Evolutionary conservation across 1,140 invertebrate genomes (phyloP).

Genomic region (Pinna nobilis): DNA sequence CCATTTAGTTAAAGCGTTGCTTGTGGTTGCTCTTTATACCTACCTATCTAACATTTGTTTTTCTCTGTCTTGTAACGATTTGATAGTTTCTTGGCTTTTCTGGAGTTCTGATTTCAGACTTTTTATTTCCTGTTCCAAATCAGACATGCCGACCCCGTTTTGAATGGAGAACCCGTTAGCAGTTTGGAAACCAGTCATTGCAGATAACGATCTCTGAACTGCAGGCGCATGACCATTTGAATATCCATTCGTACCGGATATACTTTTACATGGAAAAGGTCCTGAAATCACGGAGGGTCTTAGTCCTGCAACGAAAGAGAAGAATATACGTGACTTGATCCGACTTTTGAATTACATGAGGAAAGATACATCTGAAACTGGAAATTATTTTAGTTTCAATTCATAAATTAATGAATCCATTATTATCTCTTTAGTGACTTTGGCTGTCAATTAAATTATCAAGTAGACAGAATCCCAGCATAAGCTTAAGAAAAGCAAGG

Average conservation of each 20-base stretch:
- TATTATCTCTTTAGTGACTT: too few species aligned
- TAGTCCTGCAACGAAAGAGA: constrained; percentile 38
- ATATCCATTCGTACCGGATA: constrained; percentile 12
- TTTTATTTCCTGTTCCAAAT: constrained; percentile 75
- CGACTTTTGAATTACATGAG: too few species aligned
- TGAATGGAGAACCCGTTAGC: constrained; percentile 24
- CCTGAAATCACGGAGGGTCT: constrained; percentile 49
- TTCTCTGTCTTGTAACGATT: constrained; percentile 75
- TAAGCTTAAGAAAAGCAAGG: too few species aligned
- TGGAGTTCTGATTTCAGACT: constrained; percentile 76
- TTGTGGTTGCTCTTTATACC: constrained; percentile 3
- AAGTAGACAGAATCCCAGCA: too few species aligned
- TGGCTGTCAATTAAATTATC: too few species aligned
- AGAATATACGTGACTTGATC: too few species aligned
- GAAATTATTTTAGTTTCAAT: too few species aligned
- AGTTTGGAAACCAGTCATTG: not conserved
- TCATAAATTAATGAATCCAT: too few species aligned
- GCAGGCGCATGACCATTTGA: constrained; percentile 31
- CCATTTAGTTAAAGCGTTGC: too few species aligned
- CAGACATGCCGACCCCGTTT: not conserved
- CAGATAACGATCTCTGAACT: constrained; percentile 8
- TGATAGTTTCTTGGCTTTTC: constrained; percentile 74
- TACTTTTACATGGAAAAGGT: constrained; percentile 40
- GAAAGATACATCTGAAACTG: too few species aligned
- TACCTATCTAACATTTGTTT: constrained; percentile 74